These are phyloP conservation scores for Lasiurus borealis DNA, from an alignment of 2,113 vertebrate genomes.

Conservation along the genomic window DNA sequence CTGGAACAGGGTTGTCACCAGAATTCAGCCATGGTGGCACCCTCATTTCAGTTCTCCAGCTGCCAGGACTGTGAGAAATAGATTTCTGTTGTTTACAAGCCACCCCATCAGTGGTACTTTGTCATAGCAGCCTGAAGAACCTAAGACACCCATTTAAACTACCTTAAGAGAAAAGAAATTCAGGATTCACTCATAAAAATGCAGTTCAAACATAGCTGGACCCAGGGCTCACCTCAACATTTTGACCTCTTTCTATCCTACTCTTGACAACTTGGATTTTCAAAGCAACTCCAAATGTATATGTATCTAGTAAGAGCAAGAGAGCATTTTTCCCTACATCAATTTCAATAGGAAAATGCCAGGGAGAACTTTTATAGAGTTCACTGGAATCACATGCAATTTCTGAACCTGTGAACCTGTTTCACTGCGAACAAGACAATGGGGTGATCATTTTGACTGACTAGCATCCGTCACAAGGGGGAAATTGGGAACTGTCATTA, in stretches of 20 bases:
- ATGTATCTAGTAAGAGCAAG: background rate
- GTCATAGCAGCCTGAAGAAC: background rate
- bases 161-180: background rate
- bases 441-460: background rate
- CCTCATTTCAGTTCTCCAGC: background rate
- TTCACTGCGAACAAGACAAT: background rate
- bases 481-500: background rate
- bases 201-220: background rate
- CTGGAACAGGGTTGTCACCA: background rate
- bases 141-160: background rate
- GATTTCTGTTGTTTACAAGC: background rate
- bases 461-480: background rate
- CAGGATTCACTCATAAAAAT: background rate
- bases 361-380: background rate
- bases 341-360: constrained; percentile 2
- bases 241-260: background rate
- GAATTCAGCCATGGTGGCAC: background rate
- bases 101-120: background rate
- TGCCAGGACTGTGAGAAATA: background rate
- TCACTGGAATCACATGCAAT: background rate
- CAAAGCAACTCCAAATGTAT: background rate
- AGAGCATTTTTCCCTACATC: background rate
- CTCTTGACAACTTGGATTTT: background rate
- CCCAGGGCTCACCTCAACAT: background rate
- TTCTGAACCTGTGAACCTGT: too few species aligned